A percentile compares a stretch with the other conserved stretches of the same genome.
phyloP scores from a whole-genome alignment of 2,113 vertebrate genomes.

The Elephantulus edwardii region DNA sequence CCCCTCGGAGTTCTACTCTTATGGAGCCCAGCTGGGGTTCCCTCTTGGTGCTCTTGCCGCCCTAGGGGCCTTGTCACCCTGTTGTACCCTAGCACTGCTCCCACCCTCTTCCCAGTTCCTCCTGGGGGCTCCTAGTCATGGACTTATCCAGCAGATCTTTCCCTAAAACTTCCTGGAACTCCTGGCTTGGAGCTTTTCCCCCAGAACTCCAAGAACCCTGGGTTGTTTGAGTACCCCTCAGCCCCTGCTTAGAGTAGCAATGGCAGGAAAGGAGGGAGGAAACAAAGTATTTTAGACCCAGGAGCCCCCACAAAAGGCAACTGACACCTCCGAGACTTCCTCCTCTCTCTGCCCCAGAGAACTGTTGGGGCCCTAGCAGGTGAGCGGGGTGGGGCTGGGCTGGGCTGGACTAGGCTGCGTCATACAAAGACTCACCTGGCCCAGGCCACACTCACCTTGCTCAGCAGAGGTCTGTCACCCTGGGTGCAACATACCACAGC shows the following conservation, averaged over 20 bases:
- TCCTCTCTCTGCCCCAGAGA: not conserved
- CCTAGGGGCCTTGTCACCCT: not conserved
- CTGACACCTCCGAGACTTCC: not conserved
- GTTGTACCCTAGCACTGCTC: not conserved
- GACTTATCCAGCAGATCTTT: not conserved
- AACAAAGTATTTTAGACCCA: not conserved
- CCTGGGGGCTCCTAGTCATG: too few relatives aligned
- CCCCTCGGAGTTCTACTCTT: too few relatives aligned
- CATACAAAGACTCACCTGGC: not conserved
- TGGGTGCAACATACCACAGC: slow-evolving; percentile 84
- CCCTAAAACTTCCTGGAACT: not conserved
- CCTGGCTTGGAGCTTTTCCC: not conserved
- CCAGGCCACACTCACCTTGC: slow-evolving; percentile 79
- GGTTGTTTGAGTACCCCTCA: not conserved
- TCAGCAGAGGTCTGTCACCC: slow-evolving; percentile 82
- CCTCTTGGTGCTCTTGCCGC: not conserved
- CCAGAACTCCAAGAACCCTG: not conserved
- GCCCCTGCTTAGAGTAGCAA: not conserved
- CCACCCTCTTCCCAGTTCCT: not conserved
- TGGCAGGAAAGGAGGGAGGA: not conserved
- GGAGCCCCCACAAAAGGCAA: not conserved
- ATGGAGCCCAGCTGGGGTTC: not conserved
- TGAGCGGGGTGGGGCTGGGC: not conserved
- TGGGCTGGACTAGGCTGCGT: not conserved
- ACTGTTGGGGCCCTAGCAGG: not conserved